Base-by-base conservation (phyloP, 2,113 vertebrate species). In the Anhinga rufa region DNA sequence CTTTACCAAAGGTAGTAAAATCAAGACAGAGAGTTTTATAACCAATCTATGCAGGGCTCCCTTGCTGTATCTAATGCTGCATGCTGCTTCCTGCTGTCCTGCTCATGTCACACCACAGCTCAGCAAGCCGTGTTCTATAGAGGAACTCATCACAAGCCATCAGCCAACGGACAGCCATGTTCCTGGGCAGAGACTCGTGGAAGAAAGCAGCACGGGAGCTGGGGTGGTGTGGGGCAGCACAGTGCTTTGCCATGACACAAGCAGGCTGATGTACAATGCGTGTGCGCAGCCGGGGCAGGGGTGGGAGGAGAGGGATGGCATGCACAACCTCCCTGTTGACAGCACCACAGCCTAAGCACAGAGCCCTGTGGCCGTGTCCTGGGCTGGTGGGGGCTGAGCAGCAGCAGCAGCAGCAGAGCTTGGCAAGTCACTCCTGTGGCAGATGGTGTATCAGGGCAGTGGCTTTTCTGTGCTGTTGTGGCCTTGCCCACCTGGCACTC, bases 1-100 rank as follows among this genome's bases (percentile, higher is more conserved):
- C 83, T 91, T 90, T 84, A 91, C 90, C 44, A 85, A 95, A 93
- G 91, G 92, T 89, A 85, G 81, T 70, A 82, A 89, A 92, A 85
- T 14, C 54, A 70, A 92, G 70, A 48, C 70, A 21, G 77, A 17
- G 61, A 29, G 58, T 65, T 95, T 87, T 79, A 92, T 4, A 94
- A 62, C 54, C 40, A 9, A 25, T 10, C 29, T 71, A 22, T 16
- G 38, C 36, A 3, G 5, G 48, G n/a, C 17, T 86, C 15, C 38
- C 38, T 49, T 12, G 18, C 22, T 72, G 2, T 8, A 16, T 29
- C 72, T 4, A 7, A 46, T 34, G 48, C 57, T 46, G 40, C 12
- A 5, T 21, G 51, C 58, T 24, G 36, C n/a, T 71, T 75, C 61
- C 31, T 2, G 3, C n/a, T 10, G 51, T 49, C 38, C 70, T 26